Evolutionary conservation across 2,888 invertebrate genomes (phyloP).

Genomic region (Cylloceria caligata): DNA sequence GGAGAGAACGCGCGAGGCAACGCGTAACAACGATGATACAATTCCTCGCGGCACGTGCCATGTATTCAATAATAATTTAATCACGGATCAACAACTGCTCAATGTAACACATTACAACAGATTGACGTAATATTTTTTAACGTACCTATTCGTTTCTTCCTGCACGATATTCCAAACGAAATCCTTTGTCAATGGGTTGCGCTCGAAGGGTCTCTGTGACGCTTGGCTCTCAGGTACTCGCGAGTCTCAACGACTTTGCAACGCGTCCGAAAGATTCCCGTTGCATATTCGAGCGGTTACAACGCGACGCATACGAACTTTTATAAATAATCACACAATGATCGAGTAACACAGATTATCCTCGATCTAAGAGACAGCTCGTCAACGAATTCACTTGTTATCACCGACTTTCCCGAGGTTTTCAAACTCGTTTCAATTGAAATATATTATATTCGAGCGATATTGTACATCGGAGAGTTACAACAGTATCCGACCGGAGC

Average conservation of each 20-base stretch:
- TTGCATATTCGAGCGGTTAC: constrained; percentile 58
- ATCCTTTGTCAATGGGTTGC: constrained; percentile 3
- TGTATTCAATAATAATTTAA: constrained; percentile 28
- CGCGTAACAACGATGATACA: constrained; percentile 46
- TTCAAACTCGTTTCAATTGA: background rate
- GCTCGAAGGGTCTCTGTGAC: background rate
- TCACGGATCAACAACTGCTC: too few relatives aligned
- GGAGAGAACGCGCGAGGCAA: constrained; percentile 17
- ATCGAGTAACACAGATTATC: background rate
- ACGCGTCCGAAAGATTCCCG: constrained; percentile 58
- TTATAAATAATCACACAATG: background rate
- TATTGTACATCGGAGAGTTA: constrained; percentile 18
- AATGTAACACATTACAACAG: constrained; percentile 1
- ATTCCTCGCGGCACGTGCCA: constrained; percentile 52
- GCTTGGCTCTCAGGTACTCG: constrained; percentile 6
- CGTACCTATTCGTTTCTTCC: constrained; percentile 53
- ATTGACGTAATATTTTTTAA: constrained; percentile 37
- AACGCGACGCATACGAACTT: constrained; percentile 8
- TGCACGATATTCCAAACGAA: constrained; percentile 18
- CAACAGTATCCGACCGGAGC: constrained; percentile 45
- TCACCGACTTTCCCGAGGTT: background rate
- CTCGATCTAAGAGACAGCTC: background rate
- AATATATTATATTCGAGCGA: background rate
- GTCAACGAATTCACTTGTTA: background rate
- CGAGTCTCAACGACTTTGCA: constrained; percentile 56